Base-by-base conservation (phyloP, 2,113 vertebrate genomes). In the Zosterops borbonicus region DNA sequence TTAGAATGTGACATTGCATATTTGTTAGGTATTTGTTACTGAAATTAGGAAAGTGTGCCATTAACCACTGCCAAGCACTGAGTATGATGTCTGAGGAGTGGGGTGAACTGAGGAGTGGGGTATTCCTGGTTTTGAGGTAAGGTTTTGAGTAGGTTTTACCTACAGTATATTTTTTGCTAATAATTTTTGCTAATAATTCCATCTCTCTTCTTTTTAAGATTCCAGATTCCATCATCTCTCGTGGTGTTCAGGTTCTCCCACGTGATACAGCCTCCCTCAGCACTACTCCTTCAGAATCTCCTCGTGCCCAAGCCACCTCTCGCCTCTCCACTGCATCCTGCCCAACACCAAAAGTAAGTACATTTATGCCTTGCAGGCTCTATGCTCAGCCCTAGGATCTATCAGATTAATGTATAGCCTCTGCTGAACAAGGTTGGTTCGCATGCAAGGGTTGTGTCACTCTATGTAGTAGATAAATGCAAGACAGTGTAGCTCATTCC, bases 301-400 rank as follows among this genome's bases (percentile, higher is more conserved):
- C 99, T 62, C 99, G 99, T 96, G 99, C 99, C 97, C 99, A 99
- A 98, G 99, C 99, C 96, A 99, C 99, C 71, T 99, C 99, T 97
- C 99, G 99, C 96, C 99, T 99, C 95, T 99, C 99, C 96, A 99
- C 99, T 90, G 99, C 99, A 84, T 99, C 99, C 94, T 99, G 99
- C 96, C 99, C 99, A 91, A 99, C 99, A 95, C 99, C 99, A 98
- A 99, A 99, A 99, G 99, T 99, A 99, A 98, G 98, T 98, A 85
- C 41, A 52, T 42, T 31, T 80, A 47, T 87, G 85, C 90, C 71
- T 96, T 96, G 25, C 73, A 63, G 92, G 17, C 65, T 95, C 76
- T 47, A 5, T 89, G 27, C 59, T 96, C n/a, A 87, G 50, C 53
- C 75, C 4, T 90, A 35, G 42, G 41, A 93, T 77, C 56, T 92